Conservation (phyloP, 2,888 invertebrate species). For the Papilio elwesi region DNA sequence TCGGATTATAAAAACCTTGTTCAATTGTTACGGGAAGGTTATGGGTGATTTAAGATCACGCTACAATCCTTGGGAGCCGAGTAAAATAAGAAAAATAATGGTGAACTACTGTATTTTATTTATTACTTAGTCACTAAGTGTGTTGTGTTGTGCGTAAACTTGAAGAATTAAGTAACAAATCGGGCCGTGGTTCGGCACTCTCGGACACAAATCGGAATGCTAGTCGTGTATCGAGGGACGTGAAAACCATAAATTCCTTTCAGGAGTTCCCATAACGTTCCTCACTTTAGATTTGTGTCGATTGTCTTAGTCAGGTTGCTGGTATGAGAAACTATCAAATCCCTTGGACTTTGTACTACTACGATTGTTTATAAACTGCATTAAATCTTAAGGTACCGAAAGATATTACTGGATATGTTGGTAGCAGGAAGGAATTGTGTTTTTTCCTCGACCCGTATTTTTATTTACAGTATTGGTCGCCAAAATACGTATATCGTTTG, state of each 20-base stretch:
- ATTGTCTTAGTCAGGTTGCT: background rate
- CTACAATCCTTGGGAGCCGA: too few relatives aligned
- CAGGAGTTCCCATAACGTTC: background rate
- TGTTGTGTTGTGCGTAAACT: too few relatives aligned
- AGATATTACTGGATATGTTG: background rate
- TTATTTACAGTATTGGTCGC: conserved; percentile 3
- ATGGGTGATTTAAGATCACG: too few relatives aligned
- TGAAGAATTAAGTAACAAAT: too few relatives aligned
- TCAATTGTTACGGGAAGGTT: too few relatives aligned
- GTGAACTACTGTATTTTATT: too few relatives aligned
- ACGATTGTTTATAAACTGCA: background rate
- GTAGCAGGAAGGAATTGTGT: background rate
- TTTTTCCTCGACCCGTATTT: background rate
- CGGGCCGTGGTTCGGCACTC: too few relatives aligned
- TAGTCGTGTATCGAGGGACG: background rate
- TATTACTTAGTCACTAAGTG: too few relatives aligned
- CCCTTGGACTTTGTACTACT: background rate
- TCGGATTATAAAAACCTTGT: too few relatives aligned
- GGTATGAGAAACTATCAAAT: background rate
- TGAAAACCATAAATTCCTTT: background rate
- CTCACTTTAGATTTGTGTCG: too few relatives aligned
- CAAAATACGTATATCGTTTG: conserved; percentile 14
- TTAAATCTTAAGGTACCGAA: background rate
- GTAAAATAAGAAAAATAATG: too few relatives aligned
- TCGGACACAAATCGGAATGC: background rate